Conservation (phyloP, 2,888 invertebrate species). For the Noctua janthina region DNA sequence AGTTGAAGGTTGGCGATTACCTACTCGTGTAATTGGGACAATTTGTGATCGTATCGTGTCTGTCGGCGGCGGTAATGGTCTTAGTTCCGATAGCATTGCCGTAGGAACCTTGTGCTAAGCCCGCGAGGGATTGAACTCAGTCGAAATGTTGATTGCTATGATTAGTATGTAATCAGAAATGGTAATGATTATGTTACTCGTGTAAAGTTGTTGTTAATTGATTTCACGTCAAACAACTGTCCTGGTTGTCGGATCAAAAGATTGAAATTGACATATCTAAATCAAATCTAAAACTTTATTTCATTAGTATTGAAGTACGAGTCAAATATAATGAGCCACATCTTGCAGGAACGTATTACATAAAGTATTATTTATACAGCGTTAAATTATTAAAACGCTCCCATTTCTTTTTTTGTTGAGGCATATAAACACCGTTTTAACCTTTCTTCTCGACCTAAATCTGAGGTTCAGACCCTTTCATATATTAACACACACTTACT, state of each 20-base stretch:
- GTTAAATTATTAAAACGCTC: background rate
- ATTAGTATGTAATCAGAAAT: conserved; percentile 24
- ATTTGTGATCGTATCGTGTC: conserved; percentile 66
- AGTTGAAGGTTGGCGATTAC: conserved; percentile 68
- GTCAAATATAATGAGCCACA: background rate
- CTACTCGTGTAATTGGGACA: conserved; percentile 67
- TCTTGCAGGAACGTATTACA: background rate
- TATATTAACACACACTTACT: conserved; percentile 29
- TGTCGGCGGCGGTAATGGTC: conserved; percentile 48
- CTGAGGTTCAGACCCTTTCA: conserved; percentile 20
- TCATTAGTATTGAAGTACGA: background rate
- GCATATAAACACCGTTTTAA: background rate
- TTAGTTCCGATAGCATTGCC: conserved; percentile 31
- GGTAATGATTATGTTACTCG: conserved; percentile 14
- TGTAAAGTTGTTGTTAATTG: conserved; percentile 30
- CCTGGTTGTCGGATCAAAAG: background rate
- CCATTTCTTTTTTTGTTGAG: background rate
- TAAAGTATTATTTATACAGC: background rate
- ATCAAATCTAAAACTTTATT: conserved; percentile 12
- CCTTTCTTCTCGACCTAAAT: conserved; percentile 6
- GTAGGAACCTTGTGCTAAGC: conserved; percentile 27
- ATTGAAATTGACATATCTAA: conserved; percentile 12
- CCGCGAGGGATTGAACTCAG: conserved; percentile 32
- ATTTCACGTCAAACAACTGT: conserved; percentile 16
- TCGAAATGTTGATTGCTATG: conserved; percentile 14